These are phyloP conservation scores for Diabrotica balteata DNA, from an alignment of 2,888 invertebrate species.

Conservation along the genomic window DNA sequence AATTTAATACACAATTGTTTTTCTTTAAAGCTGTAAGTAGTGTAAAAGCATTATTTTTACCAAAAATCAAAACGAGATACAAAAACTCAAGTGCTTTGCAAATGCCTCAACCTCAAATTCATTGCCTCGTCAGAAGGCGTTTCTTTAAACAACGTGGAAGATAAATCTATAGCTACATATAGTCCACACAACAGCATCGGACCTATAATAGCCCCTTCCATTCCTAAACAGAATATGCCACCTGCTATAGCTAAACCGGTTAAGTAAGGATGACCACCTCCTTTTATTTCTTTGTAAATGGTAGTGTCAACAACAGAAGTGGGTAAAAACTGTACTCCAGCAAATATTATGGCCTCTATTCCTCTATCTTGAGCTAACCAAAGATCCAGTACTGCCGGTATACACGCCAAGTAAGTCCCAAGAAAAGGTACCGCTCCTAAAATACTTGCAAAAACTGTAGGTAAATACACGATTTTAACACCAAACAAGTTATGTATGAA, in stretches of 20 bases:
- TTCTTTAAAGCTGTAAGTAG: background rate
- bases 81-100: slow-evolving; percentile 18
- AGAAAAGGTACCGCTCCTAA: slow-evolving; percentile 95
- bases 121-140: slow-evolving; percentile 68
- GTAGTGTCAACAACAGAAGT: slow-evolving; percentile 92
- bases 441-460: slow-evolving; percentile 86
- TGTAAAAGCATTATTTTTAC: background rate
- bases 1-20: no score
- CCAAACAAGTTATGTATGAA: slow-evolving; percentile 94
- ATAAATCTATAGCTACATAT: slow-evolving; percentile 89
- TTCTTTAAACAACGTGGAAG: slow-evolving; percentile 73
- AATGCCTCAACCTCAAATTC: slow-evolving; percentile 34
- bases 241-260: slow-evolving; percentile 97
- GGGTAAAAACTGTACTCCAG: slow-evolving; percentile 87
- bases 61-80: background rate
- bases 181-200: slow-evolving; percentile 94
- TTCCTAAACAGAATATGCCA: slow-evolving; percentile 95
- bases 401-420: slow-evolving; percentile 93
- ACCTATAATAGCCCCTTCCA: slow-evolving; percentile 96
- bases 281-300: slow-evolving; percentile 97
- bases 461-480: slow-evolving; percentile 93
- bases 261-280: slow-evolving; percentile 93
- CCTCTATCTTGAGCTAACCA: slow-evolving; percentile 92
- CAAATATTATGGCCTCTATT: slow-evolving; percentile 80
- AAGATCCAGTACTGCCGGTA: slow-evolving; percentile 93